Evolutionary conservation across 2,888 invertebrate species (phyloP), one percentile per base, ranked within the genome.

Genomic region (Lithosia quadra): DNA sequence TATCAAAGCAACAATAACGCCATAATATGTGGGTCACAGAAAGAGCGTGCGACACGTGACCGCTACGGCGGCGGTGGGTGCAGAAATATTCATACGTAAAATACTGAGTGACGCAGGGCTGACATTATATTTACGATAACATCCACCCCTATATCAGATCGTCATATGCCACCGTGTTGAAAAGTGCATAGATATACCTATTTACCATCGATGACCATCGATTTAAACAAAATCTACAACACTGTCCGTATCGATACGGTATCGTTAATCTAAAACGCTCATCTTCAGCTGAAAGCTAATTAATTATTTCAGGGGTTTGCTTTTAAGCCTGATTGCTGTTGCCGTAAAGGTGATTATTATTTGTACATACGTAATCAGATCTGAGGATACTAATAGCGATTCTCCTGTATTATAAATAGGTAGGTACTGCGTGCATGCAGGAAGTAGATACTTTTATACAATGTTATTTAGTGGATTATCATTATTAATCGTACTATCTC

Each of bases 1-100:
- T 49, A 49, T 49, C 4, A n/a, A 49, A 49, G n/a, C 49, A 49
- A n/a, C 49, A 49, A n/a, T 49, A 60, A 36, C 53, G 28, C 59
- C 59, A 74, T 66, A 49, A 22, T n/a, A 60, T 71, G 49, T 78
- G 53, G 61, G 18, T 43, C 43, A 21, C 65, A 67, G 63, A 72
- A 61, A 67, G 63, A 49, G 49, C 49, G 49, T 49, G 49, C 49
- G n/a, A 49, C 49, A 49, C 49, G 49, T 49, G 49, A 49, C 49
- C n/a, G n/a, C 18, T n/a, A 49, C 49, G 49, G 2, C 9, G 9
- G n/a, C 43, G n/a, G 49, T 5, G 49, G 49, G 49, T 49, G 49
- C 49, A 49, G n/a, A 49, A 9, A 49, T 49, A 49, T n/a, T 49
- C 49, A 49, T 9, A 49, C n/a, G n/a, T 49, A 49, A 49, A 49